Base-by-base conservation (phyloP, 2,888 invertebrate species). In the Heliconius aoede region DNA sequence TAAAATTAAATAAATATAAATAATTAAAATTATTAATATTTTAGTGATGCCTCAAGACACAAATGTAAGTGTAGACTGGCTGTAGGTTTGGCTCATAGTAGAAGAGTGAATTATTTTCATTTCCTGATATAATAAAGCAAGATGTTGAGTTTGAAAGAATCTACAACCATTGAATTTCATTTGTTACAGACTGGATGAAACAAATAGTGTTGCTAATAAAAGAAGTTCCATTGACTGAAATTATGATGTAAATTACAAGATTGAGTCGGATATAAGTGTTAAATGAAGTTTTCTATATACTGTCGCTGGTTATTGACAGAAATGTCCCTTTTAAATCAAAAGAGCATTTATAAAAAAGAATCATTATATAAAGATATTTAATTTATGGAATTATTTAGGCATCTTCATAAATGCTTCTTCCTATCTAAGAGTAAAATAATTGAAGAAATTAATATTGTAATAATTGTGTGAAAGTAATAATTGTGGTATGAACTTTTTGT, bases 161-260 rank as follows among this genome's bases (percentile, higher is more conserved):
- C n/a, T n/a, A n/a, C n/a, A 55, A 55, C n/a, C n/a, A n/a, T n/a
- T 26, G 15, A 15, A 60, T 60, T 60, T 60, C 26, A 15, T 65
- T 32, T 26, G 24, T 73, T 73, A n/a, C 73, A 73, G 73, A 64
- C 32, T 36, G 51, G 32, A n/a, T 15, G 11, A 69, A 51, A 21
- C 68, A 30, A 51, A 13, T 36, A 7, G 13, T 65, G 28, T 51
- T 28, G 30, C 4, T 28, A 55, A 65, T 13, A 24, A 24, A 40
- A 36, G 36, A 36, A 36, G 36, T 30, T 46, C 15, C 51, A 51
- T n/a, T 21, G 68, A 69, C 68, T 69, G 68, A 68, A 69, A 69
- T 68, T 69, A 69, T 69, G 51, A 51, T 69, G 26, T 30, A 69
- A 55, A 60, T 36, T 60, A 60, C 26, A 60, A 26, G 26, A n/a